Evolutionary conservation across 2,888 invertebrate species (phyloP).

Genomic region (Ectobius pallidus): DNA sequence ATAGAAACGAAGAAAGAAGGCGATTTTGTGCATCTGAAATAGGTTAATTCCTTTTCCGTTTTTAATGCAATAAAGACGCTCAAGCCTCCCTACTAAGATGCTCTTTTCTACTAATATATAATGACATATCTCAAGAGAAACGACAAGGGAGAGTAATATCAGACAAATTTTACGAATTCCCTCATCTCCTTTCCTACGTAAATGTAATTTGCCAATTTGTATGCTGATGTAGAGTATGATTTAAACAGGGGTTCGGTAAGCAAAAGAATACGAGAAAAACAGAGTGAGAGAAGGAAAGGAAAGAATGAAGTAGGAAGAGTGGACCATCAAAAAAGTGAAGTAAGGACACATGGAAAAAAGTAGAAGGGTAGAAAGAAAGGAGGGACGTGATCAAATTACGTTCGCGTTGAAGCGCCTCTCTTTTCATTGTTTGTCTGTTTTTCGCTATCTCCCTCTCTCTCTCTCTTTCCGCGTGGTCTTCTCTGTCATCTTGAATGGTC

Average conservation of each 20-base stretch:
- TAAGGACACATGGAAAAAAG: too few relatives aligned
- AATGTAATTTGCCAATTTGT: conserved; percentile 25
- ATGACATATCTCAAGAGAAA: neutral
- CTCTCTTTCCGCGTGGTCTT: neutral
- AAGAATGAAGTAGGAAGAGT: neutral
- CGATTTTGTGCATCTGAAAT: neutral
- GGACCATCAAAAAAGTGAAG: too few relatives aligned
- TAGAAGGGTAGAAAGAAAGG: too few relatives aligned
- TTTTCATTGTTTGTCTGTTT: too few relatives aligned
- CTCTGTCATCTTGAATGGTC: neutral
- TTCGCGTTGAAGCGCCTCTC: too few relatives aligned
- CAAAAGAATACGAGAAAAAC: neutral
- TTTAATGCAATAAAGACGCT: neutral
- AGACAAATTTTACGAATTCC: neutral
- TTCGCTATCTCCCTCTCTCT: neutral
- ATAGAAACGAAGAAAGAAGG: neutral
- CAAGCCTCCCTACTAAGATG: neutral
- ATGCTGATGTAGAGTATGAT: conserved; percentile 12
- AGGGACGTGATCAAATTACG: neutral
- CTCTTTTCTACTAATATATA: neutral
- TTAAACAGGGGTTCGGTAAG: neutral
- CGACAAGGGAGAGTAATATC: neutral
- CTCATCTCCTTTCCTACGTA: neutral
- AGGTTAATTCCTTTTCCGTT: neutral
- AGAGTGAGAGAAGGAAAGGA: neutral